These are phyloP conservation scores for Palythoa grandis DNA, from an alignment of 92 coral and sea anemone species.

Conservation along the genomic window DNA sequence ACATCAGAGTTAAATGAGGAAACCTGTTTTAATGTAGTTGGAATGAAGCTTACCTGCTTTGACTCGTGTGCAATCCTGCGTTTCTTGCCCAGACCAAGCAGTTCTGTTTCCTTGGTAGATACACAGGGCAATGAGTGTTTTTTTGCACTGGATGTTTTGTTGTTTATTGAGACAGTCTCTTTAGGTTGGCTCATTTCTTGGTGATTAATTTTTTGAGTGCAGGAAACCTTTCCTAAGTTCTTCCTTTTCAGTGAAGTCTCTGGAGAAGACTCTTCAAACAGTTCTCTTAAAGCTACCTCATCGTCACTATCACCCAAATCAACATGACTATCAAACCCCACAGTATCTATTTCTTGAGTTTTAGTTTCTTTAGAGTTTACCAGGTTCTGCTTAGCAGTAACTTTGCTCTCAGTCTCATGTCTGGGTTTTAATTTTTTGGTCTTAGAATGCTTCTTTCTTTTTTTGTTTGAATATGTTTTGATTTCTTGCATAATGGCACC, in stretches of 20 bases:
- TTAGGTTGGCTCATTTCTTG: background rate
- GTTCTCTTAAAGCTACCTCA: slow-evolving; percentile 34
- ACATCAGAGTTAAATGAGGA: background rate
- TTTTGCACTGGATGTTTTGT: background rate
- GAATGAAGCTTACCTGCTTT: slow-evolving; percentile 67
- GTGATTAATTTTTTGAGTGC: background rate
- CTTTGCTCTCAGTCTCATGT: background rate
- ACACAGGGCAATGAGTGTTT: slow-evolving; percentile 39
- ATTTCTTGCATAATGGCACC: background rate
- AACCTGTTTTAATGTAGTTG: background rate
- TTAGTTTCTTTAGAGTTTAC: background rate
- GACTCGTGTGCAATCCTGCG: slow-evolving; percentile 92
- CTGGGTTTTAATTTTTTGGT: background rate
- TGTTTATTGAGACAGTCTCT: background rate
- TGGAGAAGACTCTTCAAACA: slow-evolving; percentile 13
- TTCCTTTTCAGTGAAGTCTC: background rate
- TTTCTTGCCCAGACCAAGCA: slow-evolving; percentile 86
- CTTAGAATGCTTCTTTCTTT: slow-evolving; percentile 14
- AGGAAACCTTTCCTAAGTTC: background rate
- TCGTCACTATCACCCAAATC: slow-evolving; percentile 68
- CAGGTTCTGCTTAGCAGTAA: background rate
- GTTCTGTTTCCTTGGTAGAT: slow-evolving; percentile 42
- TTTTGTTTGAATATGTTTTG: background rate
- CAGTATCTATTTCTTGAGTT: background rate
- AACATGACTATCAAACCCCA: slow-evolving; percentile 13